Percentiles rank a stretch among this genome's conserved stretches.
Conservation (phyloP, 2,888 invertebrate genomes). For the Celastrina argiolus region DNA sequence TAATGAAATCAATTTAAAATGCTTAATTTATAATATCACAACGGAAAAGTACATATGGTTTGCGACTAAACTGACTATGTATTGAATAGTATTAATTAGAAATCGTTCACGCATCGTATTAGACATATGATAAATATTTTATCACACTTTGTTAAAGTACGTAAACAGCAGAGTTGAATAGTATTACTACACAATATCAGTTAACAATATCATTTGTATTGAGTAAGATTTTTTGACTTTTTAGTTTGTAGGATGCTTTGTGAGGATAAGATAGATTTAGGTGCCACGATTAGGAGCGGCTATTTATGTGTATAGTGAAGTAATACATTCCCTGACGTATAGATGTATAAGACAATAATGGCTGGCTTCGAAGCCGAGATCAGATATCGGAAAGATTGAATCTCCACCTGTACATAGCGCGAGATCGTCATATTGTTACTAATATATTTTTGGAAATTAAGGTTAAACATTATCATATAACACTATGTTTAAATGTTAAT, state of each 20-base stretch:
- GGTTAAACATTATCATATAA: background rate
- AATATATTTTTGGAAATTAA: slow-evolving; percentile 21
- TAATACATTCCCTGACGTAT: slow-evolving; percentile 18
- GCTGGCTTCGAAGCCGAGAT: slow-evolving; percentile 18
- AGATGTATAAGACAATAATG: slow-evolving; percentile 23
- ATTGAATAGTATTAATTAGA: slow-evolving; percentile 19
- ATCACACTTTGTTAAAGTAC: slow-evolving; percentile 4
- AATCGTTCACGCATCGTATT: slow-evolving; percentile 6
- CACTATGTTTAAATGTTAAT: slow-evolving; percentile 13
- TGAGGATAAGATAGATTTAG: background rate
- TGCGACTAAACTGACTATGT: background rate
- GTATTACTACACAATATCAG: slow-evolving; percentile 17
- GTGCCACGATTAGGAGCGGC: background rate
- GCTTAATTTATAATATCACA: background rate
- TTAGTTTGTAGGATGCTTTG: slow-evolving; percentile 4
- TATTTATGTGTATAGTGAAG: slow-evolving; percentile 10
- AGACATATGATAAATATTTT: slow-evolving; percentile 7
- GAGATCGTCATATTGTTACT: slow-evolving; percentile 15
- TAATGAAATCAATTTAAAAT: background rate
- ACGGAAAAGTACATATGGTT: background rate
- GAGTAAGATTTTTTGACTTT: slow-evolving; percentile 4
- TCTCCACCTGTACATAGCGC: slow-evolving; percentile 19
- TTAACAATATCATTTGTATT: slow-evolving; percentile 6
- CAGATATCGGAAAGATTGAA: slow-evolving; percentile 26
- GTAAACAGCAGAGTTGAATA: background rate